Base-by-base conservation (phyloP, 2,888 invertebrate species). In the Lingula anatina region DNA sequence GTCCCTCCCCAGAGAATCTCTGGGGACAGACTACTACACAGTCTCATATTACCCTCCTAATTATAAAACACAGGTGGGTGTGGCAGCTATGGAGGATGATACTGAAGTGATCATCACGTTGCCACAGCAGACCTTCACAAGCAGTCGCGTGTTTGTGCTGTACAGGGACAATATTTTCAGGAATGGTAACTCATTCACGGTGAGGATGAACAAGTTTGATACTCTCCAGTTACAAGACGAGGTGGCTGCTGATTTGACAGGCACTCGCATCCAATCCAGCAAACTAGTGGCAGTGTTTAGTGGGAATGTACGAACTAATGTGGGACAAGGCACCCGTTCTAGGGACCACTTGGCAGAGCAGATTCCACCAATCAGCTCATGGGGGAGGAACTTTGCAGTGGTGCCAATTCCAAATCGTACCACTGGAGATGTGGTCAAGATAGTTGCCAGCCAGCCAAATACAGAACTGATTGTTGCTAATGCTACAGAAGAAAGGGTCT, bases 251-350 rank as follows among this genome's bases (percentile, higher is more conserved):
- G 71, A 71, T 49, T 53, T 68, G 35, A 65, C 69, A 1, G 70
- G 65, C 7, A 57, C 61, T 1, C 47, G 57, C 46, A 51, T 70
- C 15, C 44, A 44, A 0, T 49, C 64, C 26, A 55, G 52, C 41
- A 60, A 63, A 44, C 60, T 57, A 1, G 50, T 71, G 4, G 55
- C 61, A 2, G 63, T 65, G 9, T 58, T 68, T 28, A 56, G 61
- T n/a, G n/a, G n/a, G n/a, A n/a, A n/a, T n/a, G n/a, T n/a, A n/a
- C n/a, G n/a, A n/a, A n/a, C n/a, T n/a, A n/a, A 70, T 70, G n/a
- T 62, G 64, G 42, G 50, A 48, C 37, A 62, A 65, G 50, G 59
- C 62, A 2, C 55, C 57, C 21, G 61, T 69, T 1, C 51, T 47
- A 2, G 50, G 51, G 62, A 62, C 46, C 61, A 62, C 40, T 37